These are phyloP conservation scores for Drosophila prosaltans DNA, from an alignment of 1,140 invertebrate genomes.

Conservation along the genomic window DNA sequence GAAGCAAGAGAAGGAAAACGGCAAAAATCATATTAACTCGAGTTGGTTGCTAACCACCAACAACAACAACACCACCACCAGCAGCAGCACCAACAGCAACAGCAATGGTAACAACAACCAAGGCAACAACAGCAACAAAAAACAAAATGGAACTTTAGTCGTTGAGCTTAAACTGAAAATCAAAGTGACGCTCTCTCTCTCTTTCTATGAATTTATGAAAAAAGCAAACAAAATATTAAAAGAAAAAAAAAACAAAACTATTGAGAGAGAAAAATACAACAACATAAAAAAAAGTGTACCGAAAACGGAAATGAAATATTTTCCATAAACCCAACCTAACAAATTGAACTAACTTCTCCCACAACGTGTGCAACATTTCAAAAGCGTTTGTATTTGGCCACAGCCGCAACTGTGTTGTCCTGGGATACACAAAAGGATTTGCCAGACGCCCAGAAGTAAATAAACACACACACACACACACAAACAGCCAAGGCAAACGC, in stretches of 20 bases:
- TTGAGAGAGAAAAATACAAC: not conserved
- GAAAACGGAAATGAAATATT: constrained; percentile 56
- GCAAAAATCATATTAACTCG: constrained; percentile 62
- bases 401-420: constrained; percentile 70
- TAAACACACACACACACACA: constrained; percentile 22
- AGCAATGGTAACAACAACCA: constrained; percentile 30
- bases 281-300: not conserved
- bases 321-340: constrained; percentile 46
- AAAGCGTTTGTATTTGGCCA: constrained; percentile 61
- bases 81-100: constrained; percentile 32
- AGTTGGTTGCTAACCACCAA: constrained; percentile 55
- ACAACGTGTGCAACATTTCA: constrained; percentile 39
- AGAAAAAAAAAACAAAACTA: constrained; percentile 3
- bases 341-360: constrained; percentile 48
- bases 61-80: constrained; percentile 31
- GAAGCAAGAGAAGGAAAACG: constrained; percentile 23
- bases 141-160: constrained; percentile 34
- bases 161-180: constrained; percentile 41
- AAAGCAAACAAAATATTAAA: not conserved
- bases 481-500: constrained; percentile 29
- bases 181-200: constrained; percentile 38
- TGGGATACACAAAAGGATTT: constrained; percentile 76
- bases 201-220: constrained; percentile 25
- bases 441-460: constrained; percentile 46
- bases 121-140: constrained; percentile 24